Evolutionary conservation across 2,113 vertebrate species (phyloP).

Genomic region (Colinus virginianus): DNA sequence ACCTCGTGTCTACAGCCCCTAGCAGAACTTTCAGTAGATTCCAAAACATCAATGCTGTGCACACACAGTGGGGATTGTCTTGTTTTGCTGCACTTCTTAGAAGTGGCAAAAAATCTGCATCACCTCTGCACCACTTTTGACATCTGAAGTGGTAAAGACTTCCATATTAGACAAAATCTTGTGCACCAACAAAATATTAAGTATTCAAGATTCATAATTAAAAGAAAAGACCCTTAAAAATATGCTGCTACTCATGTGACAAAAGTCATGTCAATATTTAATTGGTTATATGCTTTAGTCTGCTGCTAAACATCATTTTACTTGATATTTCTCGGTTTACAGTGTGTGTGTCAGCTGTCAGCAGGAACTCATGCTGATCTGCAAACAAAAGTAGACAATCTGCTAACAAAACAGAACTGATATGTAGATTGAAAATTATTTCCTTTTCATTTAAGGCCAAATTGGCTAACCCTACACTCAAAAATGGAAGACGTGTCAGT

Average conservation of each 20-base stretch:
- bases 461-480: background rate
- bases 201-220: background rate
- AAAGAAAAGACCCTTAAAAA: constrained; percentile 1
- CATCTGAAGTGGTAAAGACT: background rate
- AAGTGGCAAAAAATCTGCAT: background rate
- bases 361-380: constrained; percentile 31
- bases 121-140: background rate
- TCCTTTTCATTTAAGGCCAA: constrained; percentile 42
- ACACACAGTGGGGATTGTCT: rapidly evolving
- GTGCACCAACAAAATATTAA: background rate
- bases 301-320: constrained; percentile 18
- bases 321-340: constrained; percentile 51
- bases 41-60: background rate
- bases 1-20: background rate
- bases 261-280: constrained; percentile 55
- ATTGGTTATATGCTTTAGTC: constrained; percentile 12
- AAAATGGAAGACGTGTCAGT: constrained; percentile 11
- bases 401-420: constrained; percentile 31
- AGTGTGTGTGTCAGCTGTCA: constrained; percentile 51
- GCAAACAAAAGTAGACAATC: constrained; percentile 58
- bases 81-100: background rate
- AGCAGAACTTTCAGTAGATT: background rate
- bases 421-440: constrained; percentile 14
- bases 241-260: background rate
- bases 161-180: background rate